phyloP scores from a whole-genome alignment of 2,113 vertebrate species.

The Coptodon bakossiorum region DNA sequence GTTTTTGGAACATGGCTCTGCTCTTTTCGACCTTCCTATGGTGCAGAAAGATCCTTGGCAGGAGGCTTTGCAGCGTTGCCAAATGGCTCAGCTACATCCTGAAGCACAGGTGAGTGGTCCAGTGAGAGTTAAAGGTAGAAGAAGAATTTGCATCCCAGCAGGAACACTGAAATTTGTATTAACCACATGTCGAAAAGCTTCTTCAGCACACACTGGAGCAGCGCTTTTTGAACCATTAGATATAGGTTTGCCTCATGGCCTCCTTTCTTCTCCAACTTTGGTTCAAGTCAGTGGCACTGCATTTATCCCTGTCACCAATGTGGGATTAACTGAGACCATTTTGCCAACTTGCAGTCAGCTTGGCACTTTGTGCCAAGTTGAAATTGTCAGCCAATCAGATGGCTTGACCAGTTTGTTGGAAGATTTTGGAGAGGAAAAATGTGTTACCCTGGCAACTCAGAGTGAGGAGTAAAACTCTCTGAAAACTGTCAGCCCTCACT shows the following conservation, averaged over 20 bases:
- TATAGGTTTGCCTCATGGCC: not conserved
- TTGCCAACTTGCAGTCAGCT: not conserved
- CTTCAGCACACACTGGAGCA: not conserved
- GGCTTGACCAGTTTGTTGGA: fast-evolving
- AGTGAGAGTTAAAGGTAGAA: not conserved
- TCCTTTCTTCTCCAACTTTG: not conserved
- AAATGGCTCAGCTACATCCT: fast-evolving
- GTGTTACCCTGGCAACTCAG: too few species aligned
- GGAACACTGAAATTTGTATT: not conserved
- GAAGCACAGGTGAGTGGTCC: not conserved
- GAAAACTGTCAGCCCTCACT: too few species aligned
- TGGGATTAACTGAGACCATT: not conserved
- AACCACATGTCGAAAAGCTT: not conserved
- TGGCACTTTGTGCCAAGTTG: not conserved
- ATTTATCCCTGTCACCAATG: not conserved
- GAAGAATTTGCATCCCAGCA: not conserved
- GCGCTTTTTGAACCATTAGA: not conserved
- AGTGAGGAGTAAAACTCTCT: too few species aligned
- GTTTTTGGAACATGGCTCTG: not conserved
- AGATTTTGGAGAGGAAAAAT: too few species aligned
- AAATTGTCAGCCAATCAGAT: fast-evolving
- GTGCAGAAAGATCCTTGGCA: not conserved
- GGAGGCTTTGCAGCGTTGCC: not conserved
- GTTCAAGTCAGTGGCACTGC: not conserved
- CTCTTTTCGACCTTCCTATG: not conserved